phyloP scores from a whole-genome alignment of 2,797 vertebrate species.

The Alosa sapidissima region DNA sequence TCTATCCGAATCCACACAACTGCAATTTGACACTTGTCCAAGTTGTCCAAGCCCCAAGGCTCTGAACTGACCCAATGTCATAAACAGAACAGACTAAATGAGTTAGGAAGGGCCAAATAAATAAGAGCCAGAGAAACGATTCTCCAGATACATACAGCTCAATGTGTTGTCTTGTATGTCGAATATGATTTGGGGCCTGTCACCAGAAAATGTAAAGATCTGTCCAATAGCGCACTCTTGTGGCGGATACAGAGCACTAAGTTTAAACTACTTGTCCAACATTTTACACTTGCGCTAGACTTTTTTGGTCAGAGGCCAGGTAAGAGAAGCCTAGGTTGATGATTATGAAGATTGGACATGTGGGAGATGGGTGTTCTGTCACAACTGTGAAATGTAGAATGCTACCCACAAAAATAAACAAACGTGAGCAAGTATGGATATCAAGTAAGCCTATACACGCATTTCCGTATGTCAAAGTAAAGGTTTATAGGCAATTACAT shows the following conservation, averaged over 20 bases:
- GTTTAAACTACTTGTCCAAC: constrained; percentile 1
- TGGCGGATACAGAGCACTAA: neutral
- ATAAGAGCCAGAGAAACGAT: too few species aligned
- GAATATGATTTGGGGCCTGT: too few species aligned
- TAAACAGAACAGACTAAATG: neutral
- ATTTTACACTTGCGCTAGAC: neutral
- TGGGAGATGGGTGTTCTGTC: neutral
- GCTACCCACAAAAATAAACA: neutral
- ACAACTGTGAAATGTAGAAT: neutral
- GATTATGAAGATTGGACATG: too few species aligned
- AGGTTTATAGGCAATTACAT: neutral
- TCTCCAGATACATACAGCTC: too few species aligned
- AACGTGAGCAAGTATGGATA: neutral
- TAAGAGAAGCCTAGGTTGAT: neutral
- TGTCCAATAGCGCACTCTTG: neutral
- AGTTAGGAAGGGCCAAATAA: neutral
- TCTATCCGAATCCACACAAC: too few species aligned
- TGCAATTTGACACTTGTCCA: too few species aligned
- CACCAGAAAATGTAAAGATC: neutral
- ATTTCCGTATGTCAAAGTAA: neutral
- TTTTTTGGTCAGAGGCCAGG: neutral
- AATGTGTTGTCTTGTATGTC: too few species aligned
- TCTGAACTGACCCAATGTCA: neutral
- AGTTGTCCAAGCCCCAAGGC: neutral
- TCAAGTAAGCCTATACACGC: neutral